Evolutionary conservation across 1,140 invertebrate genomes (phyloP).

Genomic region (Augochlora pura): DNA sequence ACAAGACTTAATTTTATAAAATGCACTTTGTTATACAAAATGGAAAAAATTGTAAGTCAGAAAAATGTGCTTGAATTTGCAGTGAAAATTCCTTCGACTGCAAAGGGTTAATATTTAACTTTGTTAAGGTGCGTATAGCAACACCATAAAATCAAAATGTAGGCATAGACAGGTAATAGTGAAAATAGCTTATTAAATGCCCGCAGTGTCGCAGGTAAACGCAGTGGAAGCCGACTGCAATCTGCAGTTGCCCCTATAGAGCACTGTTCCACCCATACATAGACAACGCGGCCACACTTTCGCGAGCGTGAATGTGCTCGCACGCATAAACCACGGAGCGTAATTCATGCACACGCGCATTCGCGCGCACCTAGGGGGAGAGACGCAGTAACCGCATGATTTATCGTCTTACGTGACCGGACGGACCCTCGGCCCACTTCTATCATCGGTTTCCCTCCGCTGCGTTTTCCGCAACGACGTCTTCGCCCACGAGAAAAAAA

Average conservation of each 20-base stretch:
- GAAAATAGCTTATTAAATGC: not conserved
- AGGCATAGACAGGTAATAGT: not conserved
- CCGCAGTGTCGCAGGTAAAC: not conserved
- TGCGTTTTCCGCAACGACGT: not conserved
- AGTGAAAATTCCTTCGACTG: too few relatives aligned
- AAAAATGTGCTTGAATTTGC: too few relatives aligned
- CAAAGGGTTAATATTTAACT: too few relatives aligned
- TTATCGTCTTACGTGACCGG: slow-evolving; percentile 61
- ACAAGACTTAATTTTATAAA: too few relatives aligned
- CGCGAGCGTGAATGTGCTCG: not conserved
- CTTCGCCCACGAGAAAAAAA: not conserved
- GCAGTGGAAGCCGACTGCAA: not conserved
- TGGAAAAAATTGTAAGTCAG: too few relatives aligned
- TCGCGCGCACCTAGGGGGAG: slow-evolving; percentile 9
- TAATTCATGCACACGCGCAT: slow-evolving; percentile 37
- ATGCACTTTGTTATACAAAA: too few relatives aligned
- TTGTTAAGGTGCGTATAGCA: too few relatives aligned
- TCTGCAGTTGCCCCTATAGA: too few relatives aligned
- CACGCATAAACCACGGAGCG: slow-evolving; percentile 28
- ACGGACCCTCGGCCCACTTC: slow-evolving; percentile 50
- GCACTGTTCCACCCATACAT: not conserved
- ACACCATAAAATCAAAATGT: too few relatives aligned
- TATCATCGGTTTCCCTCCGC: slow-evolving; percentile 55
- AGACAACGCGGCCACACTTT: not conserved
- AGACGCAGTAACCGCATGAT: slow-evolving; percentile 54